Percentiles rank a stretch among this genome's conserved stretches.
phyloP scores from a whole-genome alignment of 2,888 invertebrate species.

The Phortica okadai region DNA sequence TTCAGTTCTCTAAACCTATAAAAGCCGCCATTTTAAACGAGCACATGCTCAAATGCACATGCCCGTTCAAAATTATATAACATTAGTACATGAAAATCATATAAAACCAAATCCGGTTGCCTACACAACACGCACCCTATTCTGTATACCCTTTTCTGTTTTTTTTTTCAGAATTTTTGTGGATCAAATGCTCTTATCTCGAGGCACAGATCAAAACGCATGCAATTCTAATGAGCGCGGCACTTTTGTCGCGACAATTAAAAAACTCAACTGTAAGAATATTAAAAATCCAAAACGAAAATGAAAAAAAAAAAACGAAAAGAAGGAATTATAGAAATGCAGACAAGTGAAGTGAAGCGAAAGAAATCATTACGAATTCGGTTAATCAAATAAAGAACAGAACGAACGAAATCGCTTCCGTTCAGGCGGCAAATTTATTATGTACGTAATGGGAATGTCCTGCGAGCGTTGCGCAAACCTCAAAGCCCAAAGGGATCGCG shows the following conservation, averaged over 20 bases:
- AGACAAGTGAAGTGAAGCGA: slow-evolving; percentile 26
- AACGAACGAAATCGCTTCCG: slow-evolving; percentile 32
- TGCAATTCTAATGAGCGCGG: slow-evolving; percentile 27
- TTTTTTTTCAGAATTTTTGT: background rate
- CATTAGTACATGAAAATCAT: background rate
- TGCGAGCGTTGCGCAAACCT: background rate
- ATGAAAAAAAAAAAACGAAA: background rate
- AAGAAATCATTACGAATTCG: slow-evolving; percentile 25
- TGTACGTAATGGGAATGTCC: slow-evolving; percentile 7
- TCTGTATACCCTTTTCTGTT: background rate
- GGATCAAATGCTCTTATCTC: slow-evolving; percentile 21
- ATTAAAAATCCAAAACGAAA: background rate
- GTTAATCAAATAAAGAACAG: slow-evolving; percentile 1
- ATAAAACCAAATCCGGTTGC: background rate
- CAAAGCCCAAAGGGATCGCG: slow-evolving; percentile 28
- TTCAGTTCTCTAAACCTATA: too few species aligned
- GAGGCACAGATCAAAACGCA: slow-evolving; percentile 17
- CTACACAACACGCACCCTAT: slow-evolving; percentile 10
- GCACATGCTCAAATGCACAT: too few species aligned
- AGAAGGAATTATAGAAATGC: background rate
- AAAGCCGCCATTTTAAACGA: too few species aligned
- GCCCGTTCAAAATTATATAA: too few species aligned
- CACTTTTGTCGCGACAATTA: slow-evolving; percentile 20
- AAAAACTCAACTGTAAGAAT: background rate
- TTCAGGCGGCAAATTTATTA: slow-evolving; percentile 32